Conservation (phyloP, 2,888 invertebrate genomes). For the Nephrotoma guestfalica region DNA sequence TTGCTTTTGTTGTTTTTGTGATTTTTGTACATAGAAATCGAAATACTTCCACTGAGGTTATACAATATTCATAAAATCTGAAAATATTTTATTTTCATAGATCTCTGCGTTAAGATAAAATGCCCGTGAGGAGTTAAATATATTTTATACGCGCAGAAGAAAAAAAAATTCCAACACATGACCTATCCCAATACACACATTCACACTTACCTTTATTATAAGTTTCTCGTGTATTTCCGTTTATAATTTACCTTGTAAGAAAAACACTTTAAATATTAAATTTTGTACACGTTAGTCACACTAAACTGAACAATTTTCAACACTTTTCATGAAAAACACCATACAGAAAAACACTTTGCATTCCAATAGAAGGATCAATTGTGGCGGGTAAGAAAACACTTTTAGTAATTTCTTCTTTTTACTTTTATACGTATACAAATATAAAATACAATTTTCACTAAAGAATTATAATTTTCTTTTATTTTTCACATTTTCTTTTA, state of each 20-base stretch:
- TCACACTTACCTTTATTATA: background rate
- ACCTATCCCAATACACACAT: background rate
- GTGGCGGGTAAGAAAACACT: background rate
- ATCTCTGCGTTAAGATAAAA: background rate
- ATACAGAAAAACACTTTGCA: background rate
- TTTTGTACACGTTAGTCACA: background rate
- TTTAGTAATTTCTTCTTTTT: background rate
- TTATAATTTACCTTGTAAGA: background rate
- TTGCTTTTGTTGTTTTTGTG: background rate
- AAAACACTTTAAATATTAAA: background rate
- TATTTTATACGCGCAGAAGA: background rate
- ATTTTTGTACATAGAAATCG: background rate
- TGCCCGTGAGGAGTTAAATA: background rate
- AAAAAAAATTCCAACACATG: background rate
- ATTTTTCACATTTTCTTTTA: background rate
- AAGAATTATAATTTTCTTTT: background rate
- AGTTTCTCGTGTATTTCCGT: background rate
- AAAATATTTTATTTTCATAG: background rate
- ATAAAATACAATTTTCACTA: background rate
- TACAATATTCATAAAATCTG: background rate
- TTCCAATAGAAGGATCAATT: background rate
- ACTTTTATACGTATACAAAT: background rate
- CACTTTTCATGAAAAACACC: background rate
- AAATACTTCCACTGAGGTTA: background rate
- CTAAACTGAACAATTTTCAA: background rate